Evolutionary conservation across 1,140 invertebrate genomes (phyloP).

Genomic region (Trinorchestia longiramus): DNA sequence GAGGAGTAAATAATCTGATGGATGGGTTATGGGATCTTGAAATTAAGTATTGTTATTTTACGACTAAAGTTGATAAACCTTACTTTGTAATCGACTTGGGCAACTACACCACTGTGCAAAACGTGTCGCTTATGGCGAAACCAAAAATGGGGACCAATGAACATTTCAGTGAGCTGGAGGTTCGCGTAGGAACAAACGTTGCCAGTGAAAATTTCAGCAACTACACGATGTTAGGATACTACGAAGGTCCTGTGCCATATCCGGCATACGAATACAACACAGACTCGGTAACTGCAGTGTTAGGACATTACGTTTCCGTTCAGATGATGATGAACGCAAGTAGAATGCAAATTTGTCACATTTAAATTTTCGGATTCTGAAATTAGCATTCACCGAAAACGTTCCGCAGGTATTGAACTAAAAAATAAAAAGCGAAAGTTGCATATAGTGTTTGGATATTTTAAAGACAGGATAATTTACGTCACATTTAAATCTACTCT

Average conservation of each 20-base stretch:
- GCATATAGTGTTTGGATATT: no score
- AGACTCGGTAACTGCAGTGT: background rate
- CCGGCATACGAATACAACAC: background rate
- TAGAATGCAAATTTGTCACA: slow-evolving; percentile 5
- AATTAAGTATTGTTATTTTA: background rate
- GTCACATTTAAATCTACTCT: no score
- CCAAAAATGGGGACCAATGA: background rate
- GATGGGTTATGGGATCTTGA: background rate
- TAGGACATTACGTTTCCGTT: background rate
- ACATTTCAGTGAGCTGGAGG: background rate
- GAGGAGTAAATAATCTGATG: background rate
- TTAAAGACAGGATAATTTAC: no score
- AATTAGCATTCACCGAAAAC: no score
- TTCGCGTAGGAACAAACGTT: no score
- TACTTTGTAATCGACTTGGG: background rate
- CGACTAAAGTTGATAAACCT: background rate
- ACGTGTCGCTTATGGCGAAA: background rate
- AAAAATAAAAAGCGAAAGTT: no score
- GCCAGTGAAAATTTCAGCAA: background rate
- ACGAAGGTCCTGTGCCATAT: background rate
- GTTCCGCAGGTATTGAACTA: no score
- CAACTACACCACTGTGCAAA: background rate
- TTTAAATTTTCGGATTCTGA: background rate
- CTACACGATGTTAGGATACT: no score
- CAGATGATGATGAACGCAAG: background rate